Conservation (phyloP, 2,113 vertebrate genomes). For the Callaeas wilsoni region DNA sequence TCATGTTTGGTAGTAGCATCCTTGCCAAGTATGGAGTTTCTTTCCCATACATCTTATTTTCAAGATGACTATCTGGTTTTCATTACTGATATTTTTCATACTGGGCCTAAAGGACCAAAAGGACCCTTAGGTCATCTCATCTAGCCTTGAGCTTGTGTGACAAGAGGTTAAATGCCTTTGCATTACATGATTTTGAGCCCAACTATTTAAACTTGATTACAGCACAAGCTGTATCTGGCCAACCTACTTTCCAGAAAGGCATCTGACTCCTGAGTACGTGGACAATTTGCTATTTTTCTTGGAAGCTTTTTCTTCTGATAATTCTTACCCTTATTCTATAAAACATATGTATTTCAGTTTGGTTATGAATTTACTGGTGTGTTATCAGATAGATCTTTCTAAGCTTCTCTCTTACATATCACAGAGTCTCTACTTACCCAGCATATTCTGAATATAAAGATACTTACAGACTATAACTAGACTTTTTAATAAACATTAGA, state of each 20-base stretch:
- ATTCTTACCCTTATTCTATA: neutral
- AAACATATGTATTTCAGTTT: neutral
- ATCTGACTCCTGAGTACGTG: neutral
- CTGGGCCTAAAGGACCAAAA: neutral
- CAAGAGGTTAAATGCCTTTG: neutral
- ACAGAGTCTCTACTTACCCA: neutral
- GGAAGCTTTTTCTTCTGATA: neutral
- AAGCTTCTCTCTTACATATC: neutral
- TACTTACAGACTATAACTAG: neutral
- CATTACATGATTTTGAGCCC: neutral
- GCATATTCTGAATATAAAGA: neutral
- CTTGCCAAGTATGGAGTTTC: conserved; percentile 14
- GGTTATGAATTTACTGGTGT: neutral
- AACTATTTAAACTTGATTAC: neutral
- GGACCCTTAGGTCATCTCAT: conserved; percentile 17
- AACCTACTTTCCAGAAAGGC: neutral
- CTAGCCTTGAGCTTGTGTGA: neutral
- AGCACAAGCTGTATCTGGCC: neutral
- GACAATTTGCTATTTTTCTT: neutral
- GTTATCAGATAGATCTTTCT: neutral
- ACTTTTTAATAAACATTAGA: neutral
- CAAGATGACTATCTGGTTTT: conserved; percentile 28
- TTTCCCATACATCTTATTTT: neutral
- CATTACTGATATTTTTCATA: neutral
- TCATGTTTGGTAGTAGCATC: neutral